Conservation (phyloP, 23 tunicate genomes). For the Aplidium turbinatum region DNA sequence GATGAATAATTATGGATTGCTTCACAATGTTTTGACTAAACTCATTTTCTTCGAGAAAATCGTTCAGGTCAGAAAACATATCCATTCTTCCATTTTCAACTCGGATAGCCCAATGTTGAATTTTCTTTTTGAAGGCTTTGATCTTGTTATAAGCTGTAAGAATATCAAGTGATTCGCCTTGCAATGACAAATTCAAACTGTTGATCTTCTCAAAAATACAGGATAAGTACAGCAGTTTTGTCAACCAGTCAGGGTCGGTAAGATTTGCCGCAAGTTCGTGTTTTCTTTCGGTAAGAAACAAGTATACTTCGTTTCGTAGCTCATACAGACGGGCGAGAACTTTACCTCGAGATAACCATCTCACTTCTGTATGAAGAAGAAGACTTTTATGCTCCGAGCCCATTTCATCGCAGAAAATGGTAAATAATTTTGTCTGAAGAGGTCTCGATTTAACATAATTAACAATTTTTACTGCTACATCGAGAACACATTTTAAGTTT, state of each 20-base stretch:
- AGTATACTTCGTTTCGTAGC: conserved; percentile 36
- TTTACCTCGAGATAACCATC: conserved; percentile 14
- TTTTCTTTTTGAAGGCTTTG: conserved; percentile 31
- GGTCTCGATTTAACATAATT: conserved; percentile 23
- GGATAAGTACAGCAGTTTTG: conserved; percentile 33
- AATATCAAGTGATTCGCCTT: conserved; percentile 25
- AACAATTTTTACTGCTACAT: conserved; percentile 20
- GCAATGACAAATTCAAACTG: conserved; percentile 15
- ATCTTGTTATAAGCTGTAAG: conserved; percentile 33
- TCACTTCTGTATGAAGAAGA: conserved; percentile 4
- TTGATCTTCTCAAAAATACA: conserved; percentile 34
- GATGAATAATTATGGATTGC: conserved; percentile 13
- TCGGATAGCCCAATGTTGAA: conserved; percentile 20
- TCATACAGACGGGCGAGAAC: conserved; percentile 41
- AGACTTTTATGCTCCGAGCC: conserved; percentile 6
- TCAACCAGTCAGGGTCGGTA: conserved; percentile 9
- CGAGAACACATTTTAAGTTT: conserved; percentile 6
- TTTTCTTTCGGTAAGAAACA: conserved; percentile 24
- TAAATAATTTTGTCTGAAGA: conserved; percentile 19
- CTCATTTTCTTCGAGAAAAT: conserved; percentile 37
- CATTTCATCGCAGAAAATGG: conserved; percentile 1
- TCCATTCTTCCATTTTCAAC: conserved; percentile 23
- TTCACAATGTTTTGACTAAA: conserved; percentile 37
- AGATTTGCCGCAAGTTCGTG: conserved; percentile 30
- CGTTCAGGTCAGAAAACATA: conserved; percentile 38